A percentile compares a stretch with the other conserved stretches of the same genome.
Conservation (phyloP, 1,140 invertebrate genomes). For the Leptinotarsa defecta region DNA sequence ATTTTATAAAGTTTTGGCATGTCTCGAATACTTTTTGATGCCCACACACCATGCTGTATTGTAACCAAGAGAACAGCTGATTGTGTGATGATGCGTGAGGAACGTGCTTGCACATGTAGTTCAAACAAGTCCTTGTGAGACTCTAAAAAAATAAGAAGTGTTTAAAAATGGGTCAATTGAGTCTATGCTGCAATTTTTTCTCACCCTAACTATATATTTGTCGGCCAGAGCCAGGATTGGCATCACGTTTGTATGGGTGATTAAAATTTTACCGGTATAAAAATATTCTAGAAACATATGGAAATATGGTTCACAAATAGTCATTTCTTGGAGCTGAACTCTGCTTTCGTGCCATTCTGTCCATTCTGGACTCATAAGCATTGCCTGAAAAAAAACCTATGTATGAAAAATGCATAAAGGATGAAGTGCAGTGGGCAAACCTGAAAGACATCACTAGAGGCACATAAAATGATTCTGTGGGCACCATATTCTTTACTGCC, state of each 20-base stretch:
- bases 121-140: constrained; percentile 78
- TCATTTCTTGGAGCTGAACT: constrained; percentile 84
- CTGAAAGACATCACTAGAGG: constrained; percentile 94
- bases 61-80: constrained; percentile 86
- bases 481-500: constrained; percentile 75
- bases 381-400: constrained; percentile 67
- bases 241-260: constrained; percentile 81
- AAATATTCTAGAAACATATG: constrained; percentile 90
- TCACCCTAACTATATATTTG: constrained; percentile 90
- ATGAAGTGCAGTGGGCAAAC: constrained; percentile 56
- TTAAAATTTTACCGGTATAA: constrained; percentile 88
- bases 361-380: constrained; percentile 94
- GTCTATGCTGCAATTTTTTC: constrained; percentile 7
- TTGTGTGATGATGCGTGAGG: constrained; percentile 80
- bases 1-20: constrained; percentile 86
- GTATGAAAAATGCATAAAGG: background rate
- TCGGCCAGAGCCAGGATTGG: constrained; percentile 87
- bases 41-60: constrained; percentile 83
- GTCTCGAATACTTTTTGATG: constrained; percentile 76
- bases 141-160: constrained; percentile 62
- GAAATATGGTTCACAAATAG: constrained; percentile 82
- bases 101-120: constrained; percentile 87
- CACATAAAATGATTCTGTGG: constrained; percentile 90
- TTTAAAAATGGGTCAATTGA: background rate
- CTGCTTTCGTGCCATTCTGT: constrained; percentile 83